Conservation (phyloP, 2,797 vertebrate genomes). For the Streptopelia turtur region DNA sequence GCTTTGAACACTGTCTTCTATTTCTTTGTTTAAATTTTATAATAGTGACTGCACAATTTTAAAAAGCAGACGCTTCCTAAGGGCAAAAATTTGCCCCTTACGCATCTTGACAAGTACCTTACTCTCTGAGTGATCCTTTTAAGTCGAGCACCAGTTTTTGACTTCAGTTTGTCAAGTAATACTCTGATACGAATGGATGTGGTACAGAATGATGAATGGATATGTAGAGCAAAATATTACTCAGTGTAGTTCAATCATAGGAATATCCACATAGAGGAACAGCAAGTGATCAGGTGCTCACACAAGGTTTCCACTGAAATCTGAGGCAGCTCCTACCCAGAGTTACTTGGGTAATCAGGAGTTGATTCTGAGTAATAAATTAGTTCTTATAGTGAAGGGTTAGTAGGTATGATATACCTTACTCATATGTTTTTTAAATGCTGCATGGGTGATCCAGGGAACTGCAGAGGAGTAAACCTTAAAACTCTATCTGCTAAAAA, state of each 20-base stretch:
- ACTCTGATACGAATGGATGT: background rate
- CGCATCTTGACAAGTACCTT: background rate
- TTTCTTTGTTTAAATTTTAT: conserved; percentile 57
- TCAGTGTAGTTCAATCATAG: background rate
- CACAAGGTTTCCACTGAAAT: background rate
- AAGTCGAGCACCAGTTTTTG: background rate
- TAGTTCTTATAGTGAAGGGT: background rate
- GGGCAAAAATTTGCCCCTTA: background rate
- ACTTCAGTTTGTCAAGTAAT: background rate
- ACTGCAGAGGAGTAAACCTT: background rate
- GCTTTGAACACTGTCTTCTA: conserved; percentile 34
- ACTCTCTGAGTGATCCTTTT: background rate
- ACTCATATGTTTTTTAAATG: background rate
- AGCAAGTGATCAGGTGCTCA: background rate
- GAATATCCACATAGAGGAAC: background rate
- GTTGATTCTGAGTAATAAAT: background rate
- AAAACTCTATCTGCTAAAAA: background rate
- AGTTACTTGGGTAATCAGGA: background rate
- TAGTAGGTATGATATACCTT: background rate
- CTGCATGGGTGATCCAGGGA: background rate
- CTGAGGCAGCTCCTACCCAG: background rate
- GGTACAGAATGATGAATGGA: background rate
- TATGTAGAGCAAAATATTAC: background rate
- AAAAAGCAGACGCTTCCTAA: conserved; percentile 14
- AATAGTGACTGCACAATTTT: background rate